Percentiles rank a stretch among this genome's conserved stretches.
These are phyloP conservation scores for Lepisosteus oculatus DNA, from an alignment of 2,113 vertebrate species.

Conservation along the genomic window DNA sequence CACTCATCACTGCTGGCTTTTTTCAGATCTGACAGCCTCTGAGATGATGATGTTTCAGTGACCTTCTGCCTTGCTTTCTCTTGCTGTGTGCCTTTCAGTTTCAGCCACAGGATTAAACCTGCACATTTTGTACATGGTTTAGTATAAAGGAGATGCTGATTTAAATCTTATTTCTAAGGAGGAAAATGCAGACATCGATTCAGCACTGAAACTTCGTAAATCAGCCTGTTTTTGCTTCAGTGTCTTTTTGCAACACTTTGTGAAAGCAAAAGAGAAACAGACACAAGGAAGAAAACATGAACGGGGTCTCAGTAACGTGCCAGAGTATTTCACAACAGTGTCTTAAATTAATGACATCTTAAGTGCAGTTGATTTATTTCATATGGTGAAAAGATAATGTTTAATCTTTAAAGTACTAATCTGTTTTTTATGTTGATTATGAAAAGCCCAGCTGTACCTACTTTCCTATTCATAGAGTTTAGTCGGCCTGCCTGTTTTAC, in stretches of 20 bases:
- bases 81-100: neutral
- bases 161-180: neutral
- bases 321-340: neutral
- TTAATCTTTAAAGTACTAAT: slow-evolving; percentile 78
- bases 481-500: slow-evolving; percentile 52
- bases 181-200: slow-evolving; percentile 3
- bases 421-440: slow-evolving; percentile 82
- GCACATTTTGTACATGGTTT: neutral
- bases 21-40: slow-evolving; percentile 6
- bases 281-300: slow-evolving; percentile 21
- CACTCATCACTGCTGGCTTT: neutral
- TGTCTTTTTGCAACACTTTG: slow-evolving; percentile 15
- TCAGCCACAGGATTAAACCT: slow-evolving; percentile 1
- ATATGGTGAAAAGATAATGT: slow-evolving; percentile 70
- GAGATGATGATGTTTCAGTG: slow-evolving; percentile 16
- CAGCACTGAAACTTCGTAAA: neutral
- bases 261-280: slow-evolving; percentile 13
- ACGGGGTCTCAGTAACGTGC: neutral
- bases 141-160: neutral
- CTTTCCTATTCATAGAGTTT: slow-evolving; percentile 72
- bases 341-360: slow-evolving; percentile 26
- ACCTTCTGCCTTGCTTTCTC: neutral
- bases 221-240: neutral
- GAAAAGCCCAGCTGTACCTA: slow-evolving; percentile 75
- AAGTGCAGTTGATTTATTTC: slow-evolving; percentile 67